These are phyloP conservation scores for Nomada hirtipes DNA, from an alignment of 2,888 invertebrate genomes.

Conservation along the genomic window DNA sequence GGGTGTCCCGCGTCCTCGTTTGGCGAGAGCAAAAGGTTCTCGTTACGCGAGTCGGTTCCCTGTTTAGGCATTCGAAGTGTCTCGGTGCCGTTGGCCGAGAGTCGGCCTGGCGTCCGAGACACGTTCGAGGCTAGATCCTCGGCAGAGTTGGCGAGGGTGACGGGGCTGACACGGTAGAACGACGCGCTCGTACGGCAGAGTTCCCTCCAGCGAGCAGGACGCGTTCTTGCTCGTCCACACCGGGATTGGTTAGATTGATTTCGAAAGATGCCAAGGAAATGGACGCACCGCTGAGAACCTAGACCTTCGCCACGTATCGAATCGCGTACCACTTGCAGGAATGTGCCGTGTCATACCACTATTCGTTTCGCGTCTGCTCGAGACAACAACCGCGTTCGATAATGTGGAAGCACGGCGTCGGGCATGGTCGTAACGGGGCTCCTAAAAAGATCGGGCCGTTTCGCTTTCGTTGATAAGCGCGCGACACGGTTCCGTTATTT, in stretches of 20 bases:
- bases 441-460: slow-evolving; percentile 67
- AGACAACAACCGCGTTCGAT: not conserved
- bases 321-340: slow-evolving; percentile 49
- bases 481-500: too few species aligned
- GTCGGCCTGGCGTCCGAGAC: slow-evolving; percentile 3
- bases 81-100: slow-evolving; percentile 9
- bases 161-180: slow-evolving; percentile 29
- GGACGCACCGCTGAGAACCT: slow-evolving; percentile 42
- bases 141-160: slow-evolving; percentile 21
- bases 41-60: slow-evolving; percentile 52
- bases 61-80: slow-evolving; percentile 46
- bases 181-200: slow-evolving; percentile 2
- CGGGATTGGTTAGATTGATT: slow-evolving; percentile 34
- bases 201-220: not conserved
- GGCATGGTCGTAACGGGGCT: not conserved
- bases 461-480: not conserved
- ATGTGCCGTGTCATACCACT: slow-evolving; percentile 61
- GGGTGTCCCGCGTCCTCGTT: slow-evolving; percentile 33
- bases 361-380: slow-evolving; percentile 31
- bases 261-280: slow-evolving; percentile 46
- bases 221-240: slow-evolving; percentile 10
- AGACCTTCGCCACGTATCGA: slow-evolving; percentile 30
- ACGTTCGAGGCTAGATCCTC: slow-evolving; percentile 19
- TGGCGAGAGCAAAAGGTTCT: slow-evolving; percentile 24
- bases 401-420: not conserved